These are phyloP conservation scores for Dioctria linearis DNA, from an alignment of 2,888 invertebrate genomes.

Conservation along the genomic window DNA sequence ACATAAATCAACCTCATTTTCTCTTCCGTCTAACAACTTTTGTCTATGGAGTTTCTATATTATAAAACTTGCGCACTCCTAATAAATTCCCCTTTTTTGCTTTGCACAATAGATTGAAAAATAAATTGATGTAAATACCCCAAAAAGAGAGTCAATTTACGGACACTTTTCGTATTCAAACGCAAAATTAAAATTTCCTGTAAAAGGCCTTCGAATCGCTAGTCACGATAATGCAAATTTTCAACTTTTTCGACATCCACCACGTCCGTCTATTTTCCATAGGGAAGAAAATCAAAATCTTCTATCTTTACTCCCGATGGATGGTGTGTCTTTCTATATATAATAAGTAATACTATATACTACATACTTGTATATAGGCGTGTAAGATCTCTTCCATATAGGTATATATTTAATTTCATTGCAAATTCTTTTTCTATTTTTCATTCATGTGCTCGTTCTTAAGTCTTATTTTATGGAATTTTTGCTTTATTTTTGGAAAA, in stretches of 20 bases:
- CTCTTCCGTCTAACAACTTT: background rate
- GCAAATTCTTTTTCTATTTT: slow-evolving; percentile 36
- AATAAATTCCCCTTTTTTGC: background rate
- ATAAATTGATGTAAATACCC: slow-evolving; percentile 41
- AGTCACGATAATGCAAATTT: slow-evolving; percentile 56
- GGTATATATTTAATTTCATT: slow-evolving; percentile 34
- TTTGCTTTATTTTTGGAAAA: slow-evolving; percentile 45
- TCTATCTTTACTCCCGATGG: slow-evolving; percentile 12
- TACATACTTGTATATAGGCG: no score
- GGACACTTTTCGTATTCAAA: slow-evolving; percentile 52
- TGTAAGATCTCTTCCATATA: slow-evolving; percentile 10
- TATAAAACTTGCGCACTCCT: slow-evolving; percentile 17
- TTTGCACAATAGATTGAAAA: slow-evolving; percentile 35
- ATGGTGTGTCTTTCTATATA: slow-evolving; percentile 3
- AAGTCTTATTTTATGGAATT: slow-evolving; percentile 30
- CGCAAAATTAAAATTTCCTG: slow-evolving; percentile 49
- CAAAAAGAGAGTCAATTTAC: slow-evolving; percentile 47
- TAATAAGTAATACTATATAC: no score
- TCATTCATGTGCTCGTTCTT: slow-evolving; percentile 5
- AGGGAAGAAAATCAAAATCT: slow-evolving; percentile 50
- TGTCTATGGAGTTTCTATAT: background rate
- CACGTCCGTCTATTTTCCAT: slow-evolving; percentile 38
- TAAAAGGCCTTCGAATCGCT: slow-evolving; percentile 44
- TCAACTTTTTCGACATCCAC: slow-evolving; percentile 47
- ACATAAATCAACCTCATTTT: slow-evolving; percentile 26